Conservation (phyloP, 2,113 vertebrate genomes). For the Cairina moschata region DNA sequence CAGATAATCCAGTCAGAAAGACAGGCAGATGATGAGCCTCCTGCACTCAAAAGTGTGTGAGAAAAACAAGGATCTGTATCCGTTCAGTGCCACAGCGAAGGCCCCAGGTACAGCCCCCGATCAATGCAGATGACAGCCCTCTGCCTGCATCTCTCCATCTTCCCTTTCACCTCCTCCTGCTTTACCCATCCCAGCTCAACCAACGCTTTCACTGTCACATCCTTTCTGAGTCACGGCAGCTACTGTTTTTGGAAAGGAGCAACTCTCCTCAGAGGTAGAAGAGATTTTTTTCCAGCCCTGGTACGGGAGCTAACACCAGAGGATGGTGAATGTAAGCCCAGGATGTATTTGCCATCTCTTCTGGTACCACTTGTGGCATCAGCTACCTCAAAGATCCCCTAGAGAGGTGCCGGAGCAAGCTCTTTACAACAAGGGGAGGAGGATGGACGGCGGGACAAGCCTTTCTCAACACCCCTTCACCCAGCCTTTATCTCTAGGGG, state of each 20-base stretch:
- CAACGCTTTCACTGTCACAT: neutral
- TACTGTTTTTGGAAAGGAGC: neutral
- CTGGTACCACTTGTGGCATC: neutral
- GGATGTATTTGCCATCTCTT: neutral
- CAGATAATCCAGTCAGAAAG: constrained; percentile 6
- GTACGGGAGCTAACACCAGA: neutral
- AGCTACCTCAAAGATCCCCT: neutral
- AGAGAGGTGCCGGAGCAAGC: neutral
- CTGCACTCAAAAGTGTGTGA: neutral
- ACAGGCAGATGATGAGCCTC: neutral
- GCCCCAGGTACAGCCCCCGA: rapidly evolving
- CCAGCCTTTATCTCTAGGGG: neutral
- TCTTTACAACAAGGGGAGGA: neutral
- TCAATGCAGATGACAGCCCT: neutral
- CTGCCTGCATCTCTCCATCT: neutral
- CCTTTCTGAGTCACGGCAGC: neutral
- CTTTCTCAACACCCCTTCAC: neutral
- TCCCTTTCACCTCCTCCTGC: neutral
- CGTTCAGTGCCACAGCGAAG: neutral
- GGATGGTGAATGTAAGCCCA: neutral
- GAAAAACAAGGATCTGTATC: neutral
- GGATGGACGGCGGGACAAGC: neutral
- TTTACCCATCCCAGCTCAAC: rapidly evolving
- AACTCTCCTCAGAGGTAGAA: neutral
- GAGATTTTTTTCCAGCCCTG: neutral